Conservation (phyloP, 2,113 vertebrate species). For the Corythaeola cristata region DNA sequence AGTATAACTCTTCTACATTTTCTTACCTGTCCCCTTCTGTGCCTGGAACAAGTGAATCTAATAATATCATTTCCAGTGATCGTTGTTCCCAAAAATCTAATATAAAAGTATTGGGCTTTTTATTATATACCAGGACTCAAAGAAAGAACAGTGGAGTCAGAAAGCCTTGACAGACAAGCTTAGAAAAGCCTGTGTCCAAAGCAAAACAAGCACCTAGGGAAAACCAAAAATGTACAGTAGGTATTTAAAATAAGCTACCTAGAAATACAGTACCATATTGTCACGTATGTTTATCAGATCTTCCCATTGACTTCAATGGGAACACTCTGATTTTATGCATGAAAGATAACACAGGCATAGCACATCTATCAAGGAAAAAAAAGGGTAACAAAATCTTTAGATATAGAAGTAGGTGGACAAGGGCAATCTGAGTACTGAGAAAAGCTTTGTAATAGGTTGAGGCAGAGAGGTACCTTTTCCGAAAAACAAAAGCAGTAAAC, state of each 20-base stretch:
- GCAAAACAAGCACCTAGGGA: not conserved
- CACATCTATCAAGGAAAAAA: not conserved
- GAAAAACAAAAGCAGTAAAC: not conserved
- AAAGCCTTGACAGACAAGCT: not conserved
- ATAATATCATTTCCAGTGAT: not conserved
- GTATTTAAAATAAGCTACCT: not conserved
- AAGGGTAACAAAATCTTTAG: not conserved
- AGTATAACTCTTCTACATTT: accelerated
- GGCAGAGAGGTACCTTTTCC: not conserved
- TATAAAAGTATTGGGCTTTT: not conserved
- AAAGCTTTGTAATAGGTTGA: not conserved
- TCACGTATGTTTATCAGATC: not conserved
- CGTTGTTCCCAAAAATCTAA: not conserved
- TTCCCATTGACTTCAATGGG: not conserved
- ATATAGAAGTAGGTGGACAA: not conserved
- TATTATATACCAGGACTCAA: not conserved
- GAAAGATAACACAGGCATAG: not conserved
- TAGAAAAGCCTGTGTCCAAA: not conserved
- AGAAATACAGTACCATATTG: not conserved
- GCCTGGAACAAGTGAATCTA: not conserved
- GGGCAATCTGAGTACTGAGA: not conserved
- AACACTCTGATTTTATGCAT: not conserved
- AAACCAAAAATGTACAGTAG: not conserved
- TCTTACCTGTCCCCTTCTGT: not conserved
- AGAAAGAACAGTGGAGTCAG: not conserved